Evolutionary conservation across 2,113 vertebrate species (phyloP).

Genomic region (Picathartes gymnocephalus): DNA sequence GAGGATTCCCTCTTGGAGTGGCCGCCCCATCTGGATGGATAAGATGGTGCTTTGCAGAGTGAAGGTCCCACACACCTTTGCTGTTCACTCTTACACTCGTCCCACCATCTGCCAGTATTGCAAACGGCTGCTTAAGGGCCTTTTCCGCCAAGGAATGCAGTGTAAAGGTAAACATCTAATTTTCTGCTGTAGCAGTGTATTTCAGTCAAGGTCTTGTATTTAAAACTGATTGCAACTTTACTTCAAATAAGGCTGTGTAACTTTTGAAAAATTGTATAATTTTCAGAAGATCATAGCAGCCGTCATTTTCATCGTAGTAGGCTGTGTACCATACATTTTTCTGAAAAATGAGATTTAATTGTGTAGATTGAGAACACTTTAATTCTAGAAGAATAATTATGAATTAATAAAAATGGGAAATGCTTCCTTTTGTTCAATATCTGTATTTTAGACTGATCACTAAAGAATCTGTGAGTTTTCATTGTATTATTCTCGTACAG

Average conservation of each 20-base stretch:
- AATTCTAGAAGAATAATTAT: neutral
- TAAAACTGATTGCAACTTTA: neutral
- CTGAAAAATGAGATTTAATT: neutral
- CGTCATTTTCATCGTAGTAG: neutral
- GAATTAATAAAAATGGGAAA: neutral
- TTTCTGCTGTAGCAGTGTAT: neutral
- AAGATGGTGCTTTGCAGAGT: conserved; percentile 97
- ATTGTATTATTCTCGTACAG: neutral
- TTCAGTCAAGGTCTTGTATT: neutral
- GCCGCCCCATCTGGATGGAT: conserved; percentile 98
- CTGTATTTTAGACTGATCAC: neutral
- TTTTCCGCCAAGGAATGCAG: conserved; percentile 98
- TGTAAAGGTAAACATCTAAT: conserved; percentile 84
- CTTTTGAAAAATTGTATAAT: neutral
- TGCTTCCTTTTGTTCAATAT: neutral
- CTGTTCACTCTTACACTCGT: conserved; percentile 95
- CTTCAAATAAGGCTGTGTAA: neutral
- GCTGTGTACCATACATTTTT: neutral
- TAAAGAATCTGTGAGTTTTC: neutral
- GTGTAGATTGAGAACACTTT: neutral
- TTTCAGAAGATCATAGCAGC: neutral
- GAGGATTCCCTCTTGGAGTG: conserved; percentile 94
- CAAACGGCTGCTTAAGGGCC: conserved; percentile 93
- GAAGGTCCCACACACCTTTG: conserved; percentile 97
- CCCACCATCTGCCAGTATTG: conserved; percentile 99